phyloP scores from a whole-genome alignment of 2,797 vertebrate genomes.

The Phalloptychus januarius region DNA sequence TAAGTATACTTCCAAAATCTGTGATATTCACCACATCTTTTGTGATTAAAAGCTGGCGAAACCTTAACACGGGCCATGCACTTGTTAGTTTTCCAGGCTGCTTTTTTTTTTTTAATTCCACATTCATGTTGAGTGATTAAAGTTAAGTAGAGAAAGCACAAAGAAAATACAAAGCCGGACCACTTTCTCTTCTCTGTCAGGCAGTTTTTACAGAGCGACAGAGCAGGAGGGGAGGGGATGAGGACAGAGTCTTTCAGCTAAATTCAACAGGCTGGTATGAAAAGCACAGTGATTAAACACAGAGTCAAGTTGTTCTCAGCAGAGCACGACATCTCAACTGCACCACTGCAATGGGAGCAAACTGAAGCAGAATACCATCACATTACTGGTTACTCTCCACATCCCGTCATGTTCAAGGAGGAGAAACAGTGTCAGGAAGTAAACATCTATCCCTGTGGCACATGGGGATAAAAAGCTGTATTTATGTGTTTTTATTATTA shows the following conservation, averaged over 20 bases:
- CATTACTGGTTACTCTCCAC: conserved; percentile 32
- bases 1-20: conserved; percentile 48
- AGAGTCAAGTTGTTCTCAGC: conserved; percentile 54
- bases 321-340: conserved; percentile 52
- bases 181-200: conserved; percentile 36
- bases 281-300: conserved; percentile 74
- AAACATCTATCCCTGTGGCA: conserved; percentile 58
- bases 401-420: conserved; percentile 33
- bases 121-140: conserved; percentile 32
- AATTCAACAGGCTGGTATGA: conserved; percentile 81
- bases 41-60: conserved; percentile 37
- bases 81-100: conserved; percentile 2
- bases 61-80: conserved; percentile 20
- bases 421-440: conserved; percentile 33
- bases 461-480: conserved; percentile 54
- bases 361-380: conserved; percentile 23
- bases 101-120: background rate
- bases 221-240: background rate
- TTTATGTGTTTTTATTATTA: conserved; percentile 19
- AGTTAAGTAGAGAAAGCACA: conserved; percentile 52
- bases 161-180: conserved; percentile 55
- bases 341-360: conserved; percentile 42
- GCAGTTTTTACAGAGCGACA: conserved; percentile 22
- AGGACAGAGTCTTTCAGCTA: conserved; percentile 69
- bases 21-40: conserved; percentile 51